Base-by-base conservation (phyloP, 2,797 vertebrate species). In the Mionectes olivaceus region DNA sequence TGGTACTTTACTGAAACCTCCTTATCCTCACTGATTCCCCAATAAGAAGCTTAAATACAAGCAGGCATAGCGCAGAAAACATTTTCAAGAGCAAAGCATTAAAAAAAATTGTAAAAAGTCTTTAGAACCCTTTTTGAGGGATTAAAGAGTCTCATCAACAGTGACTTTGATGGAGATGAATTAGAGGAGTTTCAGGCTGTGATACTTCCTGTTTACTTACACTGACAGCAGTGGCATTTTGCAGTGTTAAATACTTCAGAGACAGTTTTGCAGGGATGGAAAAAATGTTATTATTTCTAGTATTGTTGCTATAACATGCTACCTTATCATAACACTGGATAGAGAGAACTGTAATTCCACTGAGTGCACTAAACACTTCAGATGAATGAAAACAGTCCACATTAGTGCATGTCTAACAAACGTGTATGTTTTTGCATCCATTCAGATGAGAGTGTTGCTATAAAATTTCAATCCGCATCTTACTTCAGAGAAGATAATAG, bases 31-130 rank as follows among this genome's bases (percentile, higher is more conserved):
- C 44, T 57, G 77, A 95, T 74, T 84, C 85, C 56, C 84, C 53
- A 91, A 60, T 65, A 96, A 85, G 75, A 79, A 94, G 75, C 79
- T 96, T 91, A 94, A 90, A 76, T 63, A 71, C 57, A 96, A 91
- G 87, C 69, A 92, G 55, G 71, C 87, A 86, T 4, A 49, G 49
- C 2, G 3, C 27, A 82, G 53, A 89, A 95, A 95, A 89, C 37
- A 87, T 27, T 64, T 90, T 56, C 33, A 91, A 93, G 63, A 86
- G 59, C 49, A 77, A 88, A 96, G 39, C 75, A 77, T 50, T 83
- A 2, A 27, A 73, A 80, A 79, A 57, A 63, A 81, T 28, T 46
- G 13, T 61, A 37, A 50, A 13, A 81, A 55, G 25, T 67, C 49
- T 89, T 84, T 93, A n/a, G n/a, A n/a, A n/a, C n/a, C n/a, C n/a